phyloP scores from a whole-genome alignment of 2,113 vertebrate genomes.

The Zosterops pallidus region DNA sequence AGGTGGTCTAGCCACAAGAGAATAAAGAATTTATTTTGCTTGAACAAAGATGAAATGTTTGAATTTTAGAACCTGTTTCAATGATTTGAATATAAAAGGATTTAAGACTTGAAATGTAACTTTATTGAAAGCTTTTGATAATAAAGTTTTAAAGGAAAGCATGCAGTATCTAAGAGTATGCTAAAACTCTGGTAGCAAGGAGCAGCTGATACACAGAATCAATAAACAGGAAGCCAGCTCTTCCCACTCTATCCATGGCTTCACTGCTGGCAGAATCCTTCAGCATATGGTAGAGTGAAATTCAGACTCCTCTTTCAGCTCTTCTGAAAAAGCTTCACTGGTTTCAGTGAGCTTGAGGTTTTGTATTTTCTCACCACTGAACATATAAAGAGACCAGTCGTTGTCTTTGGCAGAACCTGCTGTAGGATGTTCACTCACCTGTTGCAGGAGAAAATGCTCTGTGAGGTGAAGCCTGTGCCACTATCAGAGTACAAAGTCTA shows the following conservation, averaged over 20 bases:
- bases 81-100: no score
- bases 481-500: not conserved
- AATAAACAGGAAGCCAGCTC: no score
- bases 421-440: conserved; percentile 79
- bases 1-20: not conserved
- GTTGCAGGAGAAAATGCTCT: not conserved
- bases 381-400: conserved; percentile 78
- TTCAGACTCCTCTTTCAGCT: conserved; percentile 75
- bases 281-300: conserved; percentile 90
- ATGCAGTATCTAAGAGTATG: no score
- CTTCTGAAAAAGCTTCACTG: conserved; percentile 76
- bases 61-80: no score
- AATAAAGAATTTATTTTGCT: not conserved
- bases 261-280: conserved; percentile 74
- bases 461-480: not conserved
- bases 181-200: no score
- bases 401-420: not conserved
- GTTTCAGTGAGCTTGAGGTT: conserved; percentile 78
- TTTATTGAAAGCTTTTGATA: no score
- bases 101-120: no score
- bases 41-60: no score
- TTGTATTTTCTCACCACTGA: conserved; percentile 77
- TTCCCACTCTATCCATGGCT: conserved; percentile 6
- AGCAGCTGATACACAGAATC: no score
- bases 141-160: conserved; percentile 12